Conservation (phyloP, 2,888 invertebrate genomes). For the Sisyra nigra region DNA sequence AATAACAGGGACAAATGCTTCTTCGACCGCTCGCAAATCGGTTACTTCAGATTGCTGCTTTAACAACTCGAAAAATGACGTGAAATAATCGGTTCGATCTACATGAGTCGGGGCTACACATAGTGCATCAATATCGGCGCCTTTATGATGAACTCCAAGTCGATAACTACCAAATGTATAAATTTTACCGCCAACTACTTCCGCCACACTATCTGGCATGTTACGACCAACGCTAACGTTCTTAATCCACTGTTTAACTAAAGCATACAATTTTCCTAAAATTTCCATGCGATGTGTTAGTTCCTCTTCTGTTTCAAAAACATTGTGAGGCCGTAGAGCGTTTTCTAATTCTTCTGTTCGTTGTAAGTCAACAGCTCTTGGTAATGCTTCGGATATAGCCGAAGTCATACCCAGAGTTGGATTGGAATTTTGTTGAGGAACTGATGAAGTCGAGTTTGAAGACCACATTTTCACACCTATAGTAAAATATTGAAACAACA, state of each 20-base stretch:
- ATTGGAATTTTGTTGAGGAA: conserved; percentile 31
- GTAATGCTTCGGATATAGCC: conserved; percentile 77
- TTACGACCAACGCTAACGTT: conserved; percentile 78
- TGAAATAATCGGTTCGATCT: conserved; percentile 84
- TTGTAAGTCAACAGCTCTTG: conserved; percentile 60
- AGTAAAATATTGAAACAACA: not conserved
- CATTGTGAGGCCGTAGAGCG: conserved; percentile 64
- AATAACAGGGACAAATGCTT: conserved; percentile 97
- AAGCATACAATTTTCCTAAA: conserved; percentile 66
- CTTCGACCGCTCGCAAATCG: conserved; percentile 81
- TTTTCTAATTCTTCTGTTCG: conserved; percentile 65
- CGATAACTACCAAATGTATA: conserved; percentile 99
- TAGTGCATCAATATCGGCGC: conserved; percentile 97
- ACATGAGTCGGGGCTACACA: conserved; percentile 97
- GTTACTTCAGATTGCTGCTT: conserved; percentile 75
- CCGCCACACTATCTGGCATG: conserved; percentile 82
- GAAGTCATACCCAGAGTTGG: conserved; percentile 82
- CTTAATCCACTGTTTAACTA: conserved; percentile 90
- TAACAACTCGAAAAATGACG: conserved; percentile 83
- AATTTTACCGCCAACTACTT: conserved; percentile 91
- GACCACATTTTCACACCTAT: conserved; percentile 34
- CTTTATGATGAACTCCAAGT: conserved; percentile 89
- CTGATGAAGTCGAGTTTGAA: conserved; percentile 16
- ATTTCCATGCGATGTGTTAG: conserved; percentile 80
- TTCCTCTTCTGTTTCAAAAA: conserved; percentile 82